These are phyloP conservation scores for Calidris pygmaea DNA, from an alignment of 2,113 vertebrate species.

Conservation along the genomic window DNA sequence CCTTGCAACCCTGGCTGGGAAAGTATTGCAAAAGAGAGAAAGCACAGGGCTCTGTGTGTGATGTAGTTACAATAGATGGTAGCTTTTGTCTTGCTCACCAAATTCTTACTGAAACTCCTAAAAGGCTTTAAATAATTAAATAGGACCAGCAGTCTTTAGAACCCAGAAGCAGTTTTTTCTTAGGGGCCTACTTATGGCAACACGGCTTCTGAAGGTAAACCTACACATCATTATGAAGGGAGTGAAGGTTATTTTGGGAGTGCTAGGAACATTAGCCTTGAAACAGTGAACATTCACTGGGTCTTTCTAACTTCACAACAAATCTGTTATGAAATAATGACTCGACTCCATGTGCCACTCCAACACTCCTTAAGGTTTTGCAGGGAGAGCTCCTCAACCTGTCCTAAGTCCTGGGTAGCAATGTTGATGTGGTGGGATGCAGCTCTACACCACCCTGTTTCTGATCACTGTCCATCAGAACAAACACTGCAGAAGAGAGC, in stretches of 20 bases:
- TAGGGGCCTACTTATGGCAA: background rate
- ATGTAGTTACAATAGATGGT: background rate
- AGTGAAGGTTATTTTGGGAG: background rate
- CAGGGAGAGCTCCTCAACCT: background rate
- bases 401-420: background rate
- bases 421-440: background rate
- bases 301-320: background rate
- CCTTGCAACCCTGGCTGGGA: background rate
- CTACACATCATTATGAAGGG: background rate
- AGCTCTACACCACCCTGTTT: background rate
- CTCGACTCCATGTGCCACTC: background rate
- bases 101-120: background rate
- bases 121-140: background rate
- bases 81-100: background rate
- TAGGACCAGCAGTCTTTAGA: background rate
- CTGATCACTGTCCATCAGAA: background rate
- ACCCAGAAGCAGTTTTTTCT: background rate
- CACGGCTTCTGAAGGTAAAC: background rate
- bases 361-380: background rate
- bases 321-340: background rate
- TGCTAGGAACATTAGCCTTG: background rate
- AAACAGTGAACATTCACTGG: background rate
- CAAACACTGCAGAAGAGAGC: background rate
- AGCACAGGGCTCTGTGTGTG: background rate
- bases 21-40: background rate